These are phyloP conservation scores for Coluber constrictor DNA, from an alignment of 2,797 vertebrate genomes.

Conservation along the genomic window DNA sequence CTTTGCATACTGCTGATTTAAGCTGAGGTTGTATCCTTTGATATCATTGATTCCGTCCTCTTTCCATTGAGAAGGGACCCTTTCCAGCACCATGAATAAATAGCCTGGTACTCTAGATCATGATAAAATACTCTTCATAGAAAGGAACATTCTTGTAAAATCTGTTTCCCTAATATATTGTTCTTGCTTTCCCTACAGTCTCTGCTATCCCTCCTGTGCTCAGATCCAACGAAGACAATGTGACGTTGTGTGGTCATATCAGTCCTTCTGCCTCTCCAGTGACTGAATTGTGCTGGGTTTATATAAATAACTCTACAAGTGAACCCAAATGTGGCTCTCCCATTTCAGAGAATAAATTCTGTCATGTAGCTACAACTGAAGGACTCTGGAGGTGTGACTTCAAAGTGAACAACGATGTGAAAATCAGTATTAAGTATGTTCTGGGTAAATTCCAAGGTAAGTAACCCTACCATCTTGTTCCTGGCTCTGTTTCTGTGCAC, in stretches of 20 bases:
- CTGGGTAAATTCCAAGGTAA: conserved; percentile 51
- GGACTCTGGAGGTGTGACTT: conserved; percentile 59
- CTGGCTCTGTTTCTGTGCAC: conserved; percentile 6
- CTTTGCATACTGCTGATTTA: background rate
- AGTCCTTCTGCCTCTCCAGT: background rate
- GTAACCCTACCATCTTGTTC: background rate
- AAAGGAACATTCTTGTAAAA: background rate
- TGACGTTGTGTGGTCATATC: conserved; percentile 50
- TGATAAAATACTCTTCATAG: background rate
- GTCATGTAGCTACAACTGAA: conserved; percentile 18
- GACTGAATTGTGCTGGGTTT: conserved; percentile 35
- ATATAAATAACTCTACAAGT: background rate
- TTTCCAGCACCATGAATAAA: background rate
- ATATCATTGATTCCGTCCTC: background rate
- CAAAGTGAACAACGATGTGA: background rate
- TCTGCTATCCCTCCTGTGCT: conserved; percentile 30
- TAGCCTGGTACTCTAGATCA: background rate
- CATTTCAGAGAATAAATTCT: background rate
- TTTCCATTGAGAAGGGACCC: background rate
- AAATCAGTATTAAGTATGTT: conserved; percentile 36
- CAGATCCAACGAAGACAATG: background rate
- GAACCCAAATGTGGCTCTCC: background rate
- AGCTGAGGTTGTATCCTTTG: background rate
- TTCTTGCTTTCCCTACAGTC: conserved; percentile 45
- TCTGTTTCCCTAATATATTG: background rate